Percentiles rank a stretch among this genome's conserved stretches.
These are phyloP conservation scores for Seriola quinqueradiata DNA, from an alignment of 2,113 vertebrate species.

Conservation along the genomic window DNA sequence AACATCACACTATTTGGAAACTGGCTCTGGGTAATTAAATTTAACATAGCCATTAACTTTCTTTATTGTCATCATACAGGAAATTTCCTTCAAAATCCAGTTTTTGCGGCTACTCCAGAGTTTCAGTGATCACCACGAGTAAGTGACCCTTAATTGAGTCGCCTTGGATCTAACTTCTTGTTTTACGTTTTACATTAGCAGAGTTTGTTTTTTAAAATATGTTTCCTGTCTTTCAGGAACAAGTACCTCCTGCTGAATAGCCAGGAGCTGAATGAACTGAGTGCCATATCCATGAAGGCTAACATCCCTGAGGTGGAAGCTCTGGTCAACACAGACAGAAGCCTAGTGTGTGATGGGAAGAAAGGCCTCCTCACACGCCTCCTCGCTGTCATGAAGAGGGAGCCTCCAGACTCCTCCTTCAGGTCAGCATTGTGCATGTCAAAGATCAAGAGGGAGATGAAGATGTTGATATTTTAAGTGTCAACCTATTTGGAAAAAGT, in stretches of 20 bases:
- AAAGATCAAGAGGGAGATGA: background rate
- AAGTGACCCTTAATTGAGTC: conserved; percentile 72
- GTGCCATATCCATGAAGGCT: conserved; percentile 96
- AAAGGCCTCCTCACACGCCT: conserved; percentile 95
- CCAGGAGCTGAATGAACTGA: conserved; percentile 96
- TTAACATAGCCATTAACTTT: background rate
- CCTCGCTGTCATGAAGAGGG: conserved; percentile 98
- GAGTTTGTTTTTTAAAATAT: background rate
- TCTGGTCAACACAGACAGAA: conserved; percentile 97
- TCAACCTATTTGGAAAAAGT: background rate
- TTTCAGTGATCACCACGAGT: conserved; percentile 99
- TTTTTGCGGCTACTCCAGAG: conserved; percentile 98
- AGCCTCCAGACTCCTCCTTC: conserved; percentile 97
- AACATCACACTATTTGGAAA: background rate
- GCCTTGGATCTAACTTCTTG: background rate
- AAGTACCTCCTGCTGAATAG: conserved; percentile 97
- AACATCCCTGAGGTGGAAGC: conserved; percentile 98
- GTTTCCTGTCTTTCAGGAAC: conserved; percentile 86
- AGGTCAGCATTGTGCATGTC: conserved; percentile 81
- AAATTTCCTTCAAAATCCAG: conserved; percentile 99
- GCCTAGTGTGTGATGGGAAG: conserved; percentile 96
- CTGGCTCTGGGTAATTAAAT: background rate
- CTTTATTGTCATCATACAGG: conserved; percentile 80
- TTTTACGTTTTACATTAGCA: background rate
- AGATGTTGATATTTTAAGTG: background rate